Evolutionary conservation across 2,888 invertebrate genomes (phyloP).

Genomic region (Lasius platythorax): DNA sequence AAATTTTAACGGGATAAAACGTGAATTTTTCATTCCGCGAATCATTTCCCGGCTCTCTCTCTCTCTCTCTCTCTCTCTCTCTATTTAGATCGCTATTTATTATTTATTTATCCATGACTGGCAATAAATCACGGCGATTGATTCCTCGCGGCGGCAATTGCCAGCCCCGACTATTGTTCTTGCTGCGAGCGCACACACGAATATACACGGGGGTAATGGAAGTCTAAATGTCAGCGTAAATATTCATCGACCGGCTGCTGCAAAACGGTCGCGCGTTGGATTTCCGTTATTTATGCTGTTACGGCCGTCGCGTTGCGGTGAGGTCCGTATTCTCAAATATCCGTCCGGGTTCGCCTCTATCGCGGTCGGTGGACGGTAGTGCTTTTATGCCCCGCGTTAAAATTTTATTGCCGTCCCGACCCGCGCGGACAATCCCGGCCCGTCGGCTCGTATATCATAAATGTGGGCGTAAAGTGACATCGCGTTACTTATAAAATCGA

Average conservation of each 20-base stretch:
- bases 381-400: slow-evolving; percentile 53
- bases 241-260: slow-evolving; percentile 42
- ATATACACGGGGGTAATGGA: slow-evolving; percentile 40
- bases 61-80: not conserved
- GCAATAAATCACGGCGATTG: slow-evolving; percentile 32
- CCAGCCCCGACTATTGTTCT: slow-evolving; percentile 30
- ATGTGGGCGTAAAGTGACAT: slow-evolving; percentile 52
- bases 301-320: slow-evolving; percentile 36
- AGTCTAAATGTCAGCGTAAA: slow-evolving; percentile 56
- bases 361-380: slow-evolving; percentile 37
- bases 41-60: not conserved
- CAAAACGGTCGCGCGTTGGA: slow-evolving; percentile 45
- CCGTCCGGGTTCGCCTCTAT: slow-evolving; percentile 28
- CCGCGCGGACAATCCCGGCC: slow-evolving; percentile 32
- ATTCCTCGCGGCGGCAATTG: slow-evolving; percentile 15
- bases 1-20: not conserved
- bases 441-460: slow-evolving; percentile 38
- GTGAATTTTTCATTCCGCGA: not conserved
- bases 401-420: slow-evolving; percentile 41
- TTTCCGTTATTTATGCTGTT: slow-evolving; percentile 55
- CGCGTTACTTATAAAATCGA: slow-evolving; percentile 50
- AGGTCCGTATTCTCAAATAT: slow-evolving; percentile 47
- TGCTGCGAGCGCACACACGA: not conserved
- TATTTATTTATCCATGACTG: slow-evolving; percentile 29
- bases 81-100: slow-evolving; percentile 7